Evolutionary conservation across 2,797 vertebrate genomes (phyloP), one percentile per base, ranked within the genome.

Genomic region (Cyprinella venusta): DNA sequence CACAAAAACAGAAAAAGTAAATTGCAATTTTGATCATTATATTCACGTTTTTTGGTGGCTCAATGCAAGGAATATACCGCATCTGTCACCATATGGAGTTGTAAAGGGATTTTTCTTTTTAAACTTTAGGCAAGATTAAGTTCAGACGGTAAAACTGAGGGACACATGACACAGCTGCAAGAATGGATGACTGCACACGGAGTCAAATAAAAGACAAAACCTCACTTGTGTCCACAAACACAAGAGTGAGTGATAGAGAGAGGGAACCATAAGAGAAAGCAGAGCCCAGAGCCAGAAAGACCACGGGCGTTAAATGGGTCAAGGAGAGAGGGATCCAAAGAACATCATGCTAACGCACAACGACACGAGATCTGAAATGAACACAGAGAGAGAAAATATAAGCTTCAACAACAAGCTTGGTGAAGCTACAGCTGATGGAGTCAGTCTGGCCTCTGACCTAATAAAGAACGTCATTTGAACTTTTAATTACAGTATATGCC

Each of bases 241-340:
- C 63, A 36, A 30, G 13, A 54, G 18, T 68, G 77, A 79, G 63
- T 54, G 77, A 79, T 38, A 10, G 26, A 68, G 45, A 68, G 63
- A 54, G 21, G 45, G 30, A 68, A 68, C 45, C 30, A 13, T 16
- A 38, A 52, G 30, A 79, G 45, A 67, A 13, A 33, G 7, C 30
- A 21, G 33, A 70, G 78, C 50, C 50, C 65, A 76, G 70, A 75
- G 70, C n/a, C 26, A 76, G 45, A 67, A 54, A 26, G 71, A 82
- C 59, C 59, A 75, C 4, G 3, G 38, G 33, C 45, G 36, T 54
- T 80, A 84, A 84, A 70, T 75, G 50, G 77, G 83, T 84, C 83
- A 76, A 80, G 71, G 78, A 76, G 63, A 85, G 8, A 52, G 64
- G 42, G 50, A 63, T 30, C 33, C 48, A 67, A 67, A 70, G 50